Evolutionary conservation across 1,140 invertebrate species (phyloP).

Genomic region (Trypoxylus dichotomus): DNA sequence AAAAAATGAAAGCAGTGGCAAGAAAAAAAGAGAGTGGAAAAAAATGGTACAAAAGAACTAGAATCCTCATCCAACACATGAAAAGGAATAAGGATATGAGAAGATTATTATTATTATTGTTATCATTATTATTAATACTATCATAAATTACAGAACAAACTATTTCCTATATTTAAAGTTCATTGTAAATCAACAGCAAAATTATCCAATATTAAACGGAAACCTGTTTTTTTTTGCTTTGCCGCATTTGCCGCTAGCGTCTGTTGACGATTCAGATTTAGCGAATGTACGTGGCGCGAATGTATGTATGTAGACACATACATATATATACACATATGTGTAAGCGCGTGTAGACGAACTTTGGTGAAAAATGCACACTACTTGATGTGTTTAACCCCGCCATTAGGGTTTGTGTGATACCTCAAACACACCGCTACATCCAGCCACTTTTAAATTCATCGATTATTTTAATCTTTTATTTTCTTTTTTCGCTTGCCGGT

Average conservation of each 20-base stretch:
- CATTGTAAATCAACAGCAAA: background rate
- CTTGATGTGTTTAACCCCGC: slow-evolving; percentile 53
- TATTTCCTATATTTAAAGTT: too few species aligned
- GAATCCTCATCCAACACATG: too few species aligned
- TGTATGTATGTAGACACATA: background rate
- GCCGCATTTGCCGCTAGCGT: background rate
- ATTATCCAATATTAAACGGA: background rate
- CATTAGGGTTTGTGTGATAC: slow-evolving; percentile 53
- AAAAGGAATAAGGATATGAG: too few species aligned
- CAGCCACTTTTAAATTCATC: slow-evolving; percentile 37
- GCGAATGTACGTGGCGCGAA: background rate
- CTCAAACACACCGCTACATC: slow-evolving; percentile 50
- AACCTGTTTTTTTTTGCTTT: background rate
- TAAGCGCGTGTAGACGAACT: slow-evolving; percentile 10
- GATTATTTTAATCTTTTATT: slow-evolving; percentile 32
- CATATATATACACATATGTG: background rate
- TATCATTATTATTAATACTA: too few species aligned
- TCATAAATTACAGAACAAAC: too few species aligned
- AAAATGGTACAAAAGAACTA: too few species aligned
- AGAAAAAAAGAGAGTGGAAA: too few species aligned
- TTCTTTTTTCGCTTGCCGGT: background rate
- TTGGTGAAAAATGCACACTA: slow-evolving; percentile 51
- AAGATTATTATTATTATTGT: too few species aligned
- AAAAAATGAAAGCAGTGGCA: too few species aligned
- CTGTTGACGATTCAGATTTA: slow-evolving; percentile 22